These are phyloP conservation scores for Grammatotria lemairii DNA, from an alignment of 2,113 vertebrate species.

Conservation along the genomic window DNA sequence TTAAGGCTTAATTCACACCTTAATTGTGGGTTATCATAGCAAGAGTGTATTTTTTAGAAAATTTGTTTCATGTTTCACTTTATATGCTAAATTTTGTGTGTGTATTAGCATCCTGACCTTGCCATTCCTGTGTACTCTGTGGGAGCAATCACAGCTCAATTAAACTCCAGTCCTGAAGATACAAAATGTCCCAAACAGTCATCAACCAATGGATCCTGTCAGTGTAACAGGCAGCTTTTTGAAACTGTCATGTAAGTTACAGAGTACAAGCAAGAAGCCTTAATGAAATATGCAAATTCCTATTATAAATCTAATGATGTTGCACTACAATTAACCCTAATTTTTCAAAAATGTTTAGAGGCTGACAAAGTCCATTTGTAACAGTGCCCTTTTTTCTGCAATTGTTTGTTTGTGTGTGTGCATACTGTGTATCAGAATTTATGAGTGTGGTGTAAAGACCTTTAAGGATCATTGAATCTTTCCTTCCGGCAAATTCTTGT, in stretches of 20 bases:
- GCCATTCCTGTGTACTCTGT: slow-evolving; percentile 8
- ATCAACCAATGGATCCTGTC: slow-evolving; percentile 13
- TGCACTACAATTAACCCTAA: slow-evolving; percentile 53
- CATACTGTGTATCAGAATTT: neutral
- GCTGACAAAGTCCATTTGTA: neutral
- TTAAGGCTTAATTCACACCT: neutral
- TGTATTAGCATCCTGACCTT: slow-evolving; percentile 47
- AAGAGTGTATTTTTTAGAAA: slow-evolving; percentile 4
- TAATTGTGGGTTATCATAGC: neutral
- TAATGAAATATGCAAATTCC: slow-evolving; percentile 64
- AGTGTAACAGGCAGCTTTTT: slow-evolving; percentile 35
- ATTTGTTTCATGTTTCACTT: slow-evolving; percentile 48
- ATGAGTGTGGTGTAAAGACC: neutral
- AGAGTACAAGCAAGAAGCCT: slow-evolving; percentile 41
- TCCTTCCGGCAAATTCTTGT: slow-evolving; percentile 2
- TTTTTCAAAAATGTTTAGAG: slow-evolving; percentile 35
- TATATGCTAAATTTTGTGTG: slow-evolving; percentile 35
- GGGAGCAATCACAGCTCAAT: slow-evolving; percentile 56
- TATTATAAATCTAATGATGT: slow-evolving; percentile 34
- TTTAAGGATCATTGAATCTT: slow-evolving; percentile 3
- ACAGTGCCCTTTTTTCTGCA: neutral
- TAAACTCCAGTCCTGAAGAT: slow-evolving; percentile 44
- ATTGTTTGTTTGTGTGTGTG: neutral
- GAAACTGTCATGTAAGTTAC: slow-evolving; percentile 52
- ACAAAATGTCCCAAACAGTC: slow-evolving; percentile 45